Evolutionary conservation across 1,140 invertebrate species (phyloP), one percentile per base, ranked within the genome.

Genomic region (Venturia canescens): DNA sequence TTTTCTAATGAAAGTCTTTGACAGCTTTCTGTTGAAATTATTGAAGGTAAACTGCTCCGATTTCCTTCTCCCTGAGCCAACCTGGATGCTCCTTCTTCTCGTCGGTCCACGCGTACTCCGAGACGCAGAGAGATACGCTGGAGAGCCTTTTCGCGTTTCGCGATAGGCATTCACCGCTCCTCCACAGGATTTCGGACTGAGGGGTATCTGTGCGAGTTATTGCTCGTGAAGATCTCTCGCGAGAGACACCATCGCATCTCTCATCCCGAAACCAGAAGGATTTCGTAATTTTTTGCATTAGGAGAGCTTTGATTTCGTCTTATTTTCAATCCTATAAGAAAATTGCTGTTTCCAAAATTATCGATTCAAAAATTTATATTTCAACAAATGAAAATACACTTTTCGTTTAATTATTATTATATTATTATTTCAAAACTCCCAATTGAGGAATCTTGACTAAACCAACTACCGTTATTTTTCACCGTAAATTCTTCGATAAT

Each of bases 111-210:
- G 23, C 63, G 71, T 77, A 67, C 34, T 26, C 71, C 44, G 74
- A 75, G 80, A 63, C 57, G 78, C 29, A 70, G 63, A 69, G 85
- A 88, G 89, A 90, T 90, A 90, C 87, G 86, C 83, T 87, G 83
- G 80, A 91, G 88, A 91, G 90, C 89, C 83, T 91, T 91, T 90
- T 90, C 90, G 85, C 89, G 90, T 91, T 91, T 85, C 83, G 78
- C 87, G 90, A 92, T 92, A 91, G 87, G 71, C 71, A 50, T 77
- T 34, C 31, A 60, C 50, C 18, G 74, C 74, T 74, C 31, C 63
- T 29, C 74, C 57, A 21, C 74, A 70, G 79, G 78, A 77, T 31
- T 63, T 48, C 23, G 75, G 80, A 82, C 78, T 77, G 63, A 80
- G 50, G 50, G 71, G 26, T 69, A 76, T 38, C 75, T 38, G 31